Conservation (phyloP, 2,797 vertebrate genomes). For the Xenopus petersii region DNA sequence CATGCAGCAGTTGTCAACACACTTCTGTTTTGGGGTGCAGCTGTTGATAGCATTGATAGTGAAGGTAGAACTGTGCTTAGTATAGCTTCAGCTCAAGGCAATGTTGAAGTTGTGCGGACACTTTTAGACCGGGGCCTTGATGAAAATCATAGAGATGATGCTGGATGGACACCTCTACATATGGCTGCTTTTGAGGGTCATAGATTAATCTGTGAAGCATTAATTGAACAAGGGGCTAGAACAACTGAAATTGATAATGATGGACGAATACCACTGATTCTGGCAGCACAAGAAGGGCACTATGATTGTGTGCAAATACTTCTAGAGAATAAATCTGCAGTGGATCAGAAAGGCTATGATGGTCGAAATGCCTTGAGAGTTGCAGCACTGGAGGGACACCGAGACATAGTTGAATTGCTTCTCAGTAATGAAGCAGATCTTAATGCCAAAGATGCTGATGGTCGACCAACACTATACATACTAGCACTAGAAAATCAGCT, state of each 20-base stretch:
- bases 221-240: constrained; percentile 95
- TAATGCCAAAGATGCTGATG: constrained; percentile 92
- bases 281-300: constrained; percentile 93
- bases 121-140: constrained; percentile 97
- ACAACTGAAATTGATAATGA: constrained; percentile 94
- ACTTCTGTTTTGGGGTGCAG: constrained; percentile 94
- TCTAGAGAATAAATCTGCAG: constrained; percentile 86
- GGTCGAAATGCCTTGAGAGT: constrained; percentile 92
- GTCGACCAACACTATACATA: constrained; percentile 94
- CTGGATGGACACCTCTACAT: constrained; percentile 96
- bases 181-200: constrained; percentile 97
- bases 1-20: constrained; percentile 94
- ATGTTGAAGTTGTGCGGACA: constrained; percentile 94
- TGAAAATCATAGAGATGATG: constrained; percentile 95
- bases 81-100: constrained; percentile 96
- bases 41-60: constrained; percentile 94
- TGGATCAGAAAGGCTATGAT: constrained; percentile 93
- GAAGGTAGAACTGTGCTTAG: constrained; percentile 96
- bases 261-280: constrained; percentile 87
- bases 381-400: constrained; percentile 89
- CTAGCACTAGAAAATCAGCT: constrained; percentile 94
- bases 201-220: constrained; percentile 89
- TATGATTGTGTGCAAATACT: constrained; percentile 93
- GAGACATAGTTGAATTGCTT: constrained; percentile 91
- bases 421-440: constrained; percentile 88